These are phyloP conservation scores for Eledona agricola DNA, from an alignment of 2,888 invertebrate genomes.

Conservation along the genomic window DNA sequence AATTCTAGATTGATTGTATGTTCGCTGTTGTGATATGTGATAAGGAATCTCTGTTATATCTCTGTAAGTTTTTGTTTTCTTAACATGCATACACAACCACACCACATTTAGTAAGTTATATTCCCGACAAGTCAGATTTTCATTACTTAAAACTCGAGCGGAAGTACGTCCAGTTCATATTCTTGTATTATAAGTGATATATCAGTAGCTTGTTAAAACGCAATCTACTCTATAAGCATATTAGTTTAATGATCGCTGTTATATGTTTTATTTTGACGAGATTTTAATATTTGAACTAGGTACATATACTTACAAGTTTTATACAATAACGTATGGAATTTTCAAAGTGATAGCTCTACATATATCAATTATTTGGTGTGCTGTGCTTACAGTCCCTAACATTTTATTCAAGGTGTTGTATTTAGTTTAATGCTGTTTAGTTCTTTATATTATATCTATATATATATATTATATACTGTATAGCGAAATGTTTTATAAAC, in stretches of 20 bases:
- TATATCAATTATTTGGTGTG: conserved; percentile 34
- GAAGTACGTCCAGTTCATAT: conserved; percentile 40
- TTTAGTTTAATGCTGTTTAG: conserved; percentile 28
- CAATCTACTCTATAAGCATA: conserved; percentile 28
- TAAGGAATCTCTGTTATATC: no score
- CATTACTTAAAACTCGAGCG: conserved; percentile 39
- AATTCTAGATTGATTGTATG: no score
- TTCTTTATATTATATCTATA: conserved; percentile 16
- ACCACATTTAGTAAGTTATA: no score
- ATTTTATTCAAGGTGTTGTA: conserved; percentile 28
- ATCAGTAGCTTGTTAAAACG: conserved; percentile 27
- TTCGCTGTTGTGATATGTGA: no score
- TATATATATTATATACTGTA: conserved; percentile 6
- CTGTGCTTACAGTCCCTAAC: conserved; percentile 32
- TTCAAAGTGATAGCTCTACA: conserved; percentile 34
- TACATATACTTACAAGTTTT: conserved; percentile 27
- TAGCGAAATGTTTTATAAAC: conserved; percentile 20
- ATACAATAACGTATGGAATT: conserved; percentile 32
- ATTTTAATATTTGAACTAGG: conserved; percentile 28
- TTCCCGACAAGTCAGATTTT: conserved; percentile 27
- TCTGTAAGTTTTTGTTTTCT: no score
- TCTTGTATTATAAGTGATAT: conserved; percentile 34
- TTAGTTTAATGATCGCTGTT: conserved; percentile 26
- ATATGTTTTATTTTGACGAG: conserved; percentile 22
- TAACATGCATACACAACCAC: no score